Conservation (phyloP, 1,140 invertebrate species). For the Dysdera silvatica region DNA sequence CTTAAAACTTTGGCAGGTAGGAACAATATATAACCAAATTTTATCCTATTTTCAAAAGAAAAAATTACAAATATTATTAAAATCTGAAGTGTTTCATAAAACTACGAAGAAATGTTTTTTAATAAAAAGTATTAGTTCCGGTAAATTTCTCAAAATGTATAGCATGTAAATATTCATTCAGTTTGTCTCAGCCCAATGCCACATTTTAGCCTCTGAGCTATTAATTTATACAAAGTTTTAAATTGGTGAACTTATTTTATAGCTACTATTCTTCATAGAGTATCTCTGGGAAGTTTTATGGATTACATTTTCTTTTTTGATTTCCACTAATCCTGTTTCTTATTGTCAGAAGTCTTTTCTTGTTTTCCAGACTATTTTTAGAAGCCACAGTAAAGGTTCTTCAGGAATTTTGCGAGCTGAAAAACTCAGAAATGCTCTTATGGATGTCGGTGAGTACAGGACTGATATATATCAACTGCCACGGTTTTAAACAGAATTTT, state of each 20-base stretch:
- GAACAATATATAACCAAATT: neutral
- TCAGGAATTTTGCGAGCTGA: constrained; percentile 82
- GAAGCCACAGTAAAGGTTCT: constrained; percentile 81
- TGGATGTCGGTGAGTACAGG: constrained; percentile 60
- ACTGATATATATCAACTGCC: no score
- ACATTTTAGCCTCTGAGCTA: no score
- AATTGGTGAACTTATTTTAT: neutral
- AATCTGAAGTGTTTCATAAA: neutral
- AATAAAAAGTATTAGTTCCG: no score
- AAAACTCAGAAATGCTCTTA: constrained; percentile 68
- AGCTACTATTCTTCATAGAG: neutral
- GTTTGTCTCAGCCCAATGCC: no score
- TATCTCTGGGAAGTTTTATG: no score
- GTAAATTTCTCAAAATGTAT: no score
- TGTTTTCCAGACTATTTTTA: constrained; percentile 59
- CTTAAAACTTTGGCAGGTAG: constrained; percentile 73
- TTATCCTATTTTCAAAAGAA: neutral
- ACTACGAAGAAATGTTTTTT: no score
- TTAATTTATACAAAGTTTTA: neutral
- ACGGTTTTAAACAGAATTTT: no score
- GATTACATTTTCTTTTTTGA: no score
- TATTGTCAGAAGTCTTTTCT: no score
- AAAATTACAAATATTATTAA: neutral
- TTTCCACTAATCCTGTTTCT: no score
- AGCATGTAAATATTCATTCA: no score